Percentiles rank a stretch among this genome's conserved stretches.
Conservation (phyloP, 1,140 invertebrate genomes). For the Drosophila mayri region DNA sequence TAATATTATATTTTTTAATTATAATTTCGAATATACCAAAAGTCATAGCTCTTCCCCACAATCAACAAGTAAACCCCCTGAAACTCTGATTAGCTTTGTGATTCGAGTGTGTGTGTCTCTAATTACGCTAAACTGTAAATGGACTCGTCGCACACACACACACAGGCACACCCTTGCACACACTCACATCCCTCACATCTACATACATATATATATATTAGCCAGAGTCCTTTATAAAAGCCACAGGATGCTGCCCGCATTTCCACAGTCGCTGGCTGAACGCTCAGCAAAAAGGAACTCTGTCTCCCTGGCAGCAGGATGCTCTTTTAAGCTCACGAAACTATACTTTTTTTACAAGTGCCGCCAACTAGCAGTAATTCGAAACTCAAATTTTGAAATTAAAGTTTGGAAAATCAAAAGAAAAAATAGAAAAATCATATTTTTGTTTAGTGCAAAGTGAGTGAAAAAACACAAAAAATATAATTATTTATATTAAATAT, state of each 20-base stretch:
- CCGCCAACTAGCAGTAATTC: slow-evolving; percentile 17
- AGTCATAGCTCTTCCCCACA: not conserved
- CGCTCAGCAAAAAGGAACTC: slow-evolving; percentile 60
- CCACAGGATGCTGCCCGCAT: slow-evolving; percentile 64
- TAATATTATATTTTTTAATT: no score
- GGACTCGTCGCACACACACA: slow-evolving; percentile 21
- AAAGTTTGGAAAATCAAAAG: not conserved
- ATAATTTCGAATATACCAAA: not conserved
- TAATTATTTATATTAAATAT: not conserved
- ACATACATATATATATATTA: slow-evolving; percentile 23
- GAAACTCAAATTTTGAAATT: slow-evolving; percentile 5
- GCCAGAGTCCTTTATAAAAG: slow-evolving; percentile 67
- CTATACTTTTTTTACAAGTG: slow-evolving; percentile 27
- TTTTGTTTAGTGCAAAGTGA: slow-evolving; percentile 35
- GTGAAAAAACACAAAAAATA: slow-evolving; percentile 14
- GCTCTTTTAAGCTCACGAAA: slow-evolving; percentile 9
- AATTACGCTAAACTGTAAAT: slow-evolving; percentile 33
- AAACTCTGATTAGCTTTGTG: slow-evolving; percentile 33
- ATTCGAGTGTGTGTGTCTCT: not conserved
- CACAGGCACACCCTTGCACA: slow-evolving; percentile 18
- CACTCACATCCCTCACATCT: slow-evolving; percentile 2
- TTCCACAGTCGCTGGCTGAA: slow-evolving; percentile 75
- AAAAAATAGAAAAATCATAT: not conserved
- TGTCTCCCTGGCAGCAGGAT: not conserved
- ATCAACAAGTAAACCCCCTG: slow-evolving; percentile 8